A percentile compares a stretch with the other conserved stretches of the same genome.
These are phyloP conservation scores for Drosophila tripunctata DNA, from an alignment of 2,888 invertebrate genomes.

Conservation along the genomic window DNA sequence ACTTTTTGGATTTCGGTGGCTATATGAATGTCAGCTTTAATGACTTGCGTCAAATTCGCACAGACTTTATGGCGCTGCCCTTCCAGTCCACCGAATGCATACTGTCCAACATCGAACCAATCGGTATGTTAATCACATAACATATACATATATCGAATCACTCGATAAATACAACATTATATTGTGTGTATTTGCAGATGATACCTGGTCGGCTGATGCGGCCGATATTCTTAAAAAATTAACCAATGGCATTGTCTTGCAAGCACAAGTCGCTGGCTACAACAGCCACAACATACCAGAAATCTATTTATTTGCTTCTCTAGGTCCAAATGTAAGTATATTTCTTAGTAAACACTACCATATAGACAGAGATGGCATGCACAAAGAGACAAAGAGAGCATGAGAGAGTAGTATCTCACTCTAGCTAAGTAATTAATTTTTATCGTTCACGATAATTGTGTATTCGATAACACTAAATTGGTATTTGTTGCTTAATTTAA, in stretches of 20 bases:
- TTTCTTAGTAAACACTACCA: neutral
- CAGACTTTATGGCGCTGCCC: constrained; percentile 96
- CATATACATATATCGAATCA: neutral
- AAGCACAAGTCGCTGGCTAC: constrained; percentile 95
- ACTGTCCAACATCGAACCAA: constrained; percentile 94
- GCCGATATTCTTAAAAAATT: constrained; percentile 90
- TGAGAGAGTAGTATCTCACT: neutral
- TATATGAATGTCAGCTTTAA: constrained; percentile 91
- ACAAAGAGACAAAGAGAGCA: neutral
- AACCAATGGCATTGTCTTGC: constrained; percentile 92
- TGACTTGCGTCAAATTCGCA: constrained; percentile 94
- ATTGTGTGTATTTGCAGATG: constrained; percentile 82
- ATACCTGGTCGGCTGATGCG: constrained; percentile 91
- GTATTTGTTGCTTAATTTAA: too few relatives aligned
- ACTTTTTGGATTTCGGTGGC: constrained; percentile 98
- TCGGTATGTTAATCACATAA: constrained; percentile 86
- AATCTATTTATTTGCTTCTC: constrained; percentile 92
- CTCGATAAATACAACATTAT: neutral
- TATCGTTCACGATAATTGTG: neutral
- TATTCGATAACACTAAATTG: too few relatives aligned
- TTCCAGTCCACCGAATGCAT: constrained; percentile 99
- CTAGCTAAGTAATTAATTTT: neutral
- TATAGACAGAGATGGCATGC: constrained; percentile 16
- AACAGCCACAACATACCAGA: constrained; percentile 90
- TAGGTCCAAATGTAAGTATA: constrained; percentile 88